phyloP scores from a whole-genome alignment of 1,140 invertebrate genomes.

The Campoletis sonorensis region DNA sequence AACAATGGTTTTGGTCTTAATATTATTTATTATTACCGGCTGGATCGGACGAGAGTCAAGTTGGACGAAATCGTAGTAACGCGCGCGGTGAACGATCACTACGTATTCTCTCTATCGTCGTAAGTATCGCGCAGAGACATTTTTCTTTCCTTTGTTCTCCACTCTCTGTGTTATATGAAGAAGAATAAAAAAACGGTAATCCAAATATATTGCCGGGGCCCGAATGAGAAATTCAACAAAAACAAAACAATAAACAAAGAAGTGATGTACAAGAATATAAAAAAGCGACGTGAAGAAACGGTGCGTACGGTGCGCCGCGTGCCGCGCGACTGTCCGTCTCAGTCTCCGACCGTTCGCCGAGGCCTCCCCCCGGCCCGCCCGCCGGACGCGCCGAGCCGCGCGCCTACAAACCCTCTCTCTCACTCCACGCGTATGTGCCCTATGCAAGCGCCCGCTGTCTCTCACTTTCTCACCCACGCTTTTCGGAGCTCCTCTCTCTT shows the following conservation, averaged over 20 bases:
- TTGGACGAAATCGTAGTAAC: too few relatives aligned
- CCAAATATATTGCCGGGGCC: neutral
- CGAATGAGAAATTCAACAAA: too few relatives aligned
- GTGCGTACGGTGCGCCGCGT: constrained; percentile 69
- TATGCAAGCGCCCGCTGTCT: constrained; percentile 23
- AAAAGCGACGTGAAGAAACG: constrained; percentile 54
- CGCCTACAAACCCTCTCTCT: neutral
- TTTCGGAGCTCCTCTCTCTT: constrained; percentile 38
- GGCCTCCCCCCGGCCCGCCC: too few relatives aligned
- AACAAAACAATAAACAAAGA: constrained; percentile 32
- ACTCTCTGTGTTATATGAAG: too few relatives aligned
- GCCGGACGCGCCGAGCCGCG: too few relatives aligned
- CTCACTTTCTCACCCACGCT: constrained; percentile 11
- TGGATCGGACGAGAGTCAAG: too few relatives aligned
- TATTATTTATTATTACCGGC: too few relatives aligned
- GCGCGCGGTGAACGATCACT: too few relatives aligned
- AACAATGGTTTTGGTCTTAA: too few relatives aligned
- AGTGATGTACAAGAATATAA: neutral
- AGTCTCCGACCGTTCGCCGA: neutral
- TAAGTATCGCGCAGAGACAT: neutral
- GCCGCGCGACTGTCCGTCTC: constrained; percentile 68
- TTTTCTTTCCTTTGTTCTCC: neutral
- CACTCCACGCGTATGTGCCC: constrained; percentile 44
- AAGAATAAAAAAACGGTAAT: too few relatives aligned
- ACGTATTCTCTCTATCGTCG: too few relatives aligned